phyloP scores from a whole-genome alignment of 2,113 vertebrate genomes.

The Columba livia region DNA sequence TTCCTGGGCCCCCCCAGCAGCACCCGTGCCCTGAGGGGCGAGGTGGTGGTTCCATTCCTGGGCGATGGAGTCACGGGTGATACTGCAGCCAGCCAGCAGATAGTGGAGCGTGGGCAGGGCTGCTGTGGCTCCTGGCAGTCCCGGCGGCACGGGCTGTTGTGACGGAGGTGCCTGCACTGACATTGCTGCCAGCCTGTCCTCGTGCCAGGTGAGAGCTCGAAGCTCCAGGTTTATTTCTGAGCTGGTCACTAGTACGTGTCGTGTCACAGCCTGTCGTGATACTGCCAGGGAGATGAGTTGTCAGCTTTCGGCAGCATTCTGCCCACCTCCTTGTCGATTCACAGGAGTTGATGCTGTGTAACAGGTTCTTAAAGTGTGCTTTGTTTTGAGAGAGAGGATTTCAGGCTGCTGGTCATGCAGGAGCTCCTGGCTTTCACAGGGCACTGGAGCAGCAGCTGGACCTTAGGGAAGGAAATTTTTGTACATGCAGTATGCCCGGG shows the following conservation, averaged over 20 bases:
- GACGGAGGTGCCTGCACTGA: not conserved
- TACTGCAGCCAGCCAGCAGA: constrained; percentile 48
- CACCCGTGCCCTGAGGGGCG: not conserved
- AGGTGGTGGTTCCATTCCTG: constrained; percentile 67
- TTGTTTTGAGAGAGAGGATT: not conserved
- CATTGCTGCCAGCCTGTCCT: constrained; percentile 9
- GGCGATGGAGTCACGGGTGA: constrained; percentile 71
- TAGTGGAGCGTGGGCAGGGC: constrained; percentile 43
- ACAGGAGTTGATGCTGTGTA: not conserved
- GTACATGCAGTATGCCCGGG: not conserved
- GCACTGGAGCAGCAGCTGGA: not conserved
- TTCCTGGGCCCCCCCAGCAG: not conserved
- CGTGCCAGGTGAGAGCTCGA: constrained; percentile 49
- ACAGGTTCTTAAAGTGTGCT: not conserved
- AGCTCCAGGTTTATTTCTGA: not conserved
- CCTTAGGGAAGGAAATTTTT: not conserved
- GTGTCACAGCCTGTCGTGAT: not conserved
- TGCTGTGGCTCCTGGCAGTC: not conserved
- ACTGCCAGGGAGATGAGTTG: not conserved
- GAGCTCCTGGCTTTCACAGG: not conserved
- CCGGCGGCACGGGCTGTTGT: constrained; percentile 42
- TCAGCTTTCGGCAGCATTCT: not conserved
- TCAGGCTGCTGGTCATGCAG: not conserved
- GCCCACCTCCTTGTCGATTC: not conserved
- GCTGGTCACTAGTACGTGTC: accelerated